Evolutionary conservation across 2,797 vertebrate genomes (phyloP).

Genomic region (Halcyon chelicuti): DNA sequence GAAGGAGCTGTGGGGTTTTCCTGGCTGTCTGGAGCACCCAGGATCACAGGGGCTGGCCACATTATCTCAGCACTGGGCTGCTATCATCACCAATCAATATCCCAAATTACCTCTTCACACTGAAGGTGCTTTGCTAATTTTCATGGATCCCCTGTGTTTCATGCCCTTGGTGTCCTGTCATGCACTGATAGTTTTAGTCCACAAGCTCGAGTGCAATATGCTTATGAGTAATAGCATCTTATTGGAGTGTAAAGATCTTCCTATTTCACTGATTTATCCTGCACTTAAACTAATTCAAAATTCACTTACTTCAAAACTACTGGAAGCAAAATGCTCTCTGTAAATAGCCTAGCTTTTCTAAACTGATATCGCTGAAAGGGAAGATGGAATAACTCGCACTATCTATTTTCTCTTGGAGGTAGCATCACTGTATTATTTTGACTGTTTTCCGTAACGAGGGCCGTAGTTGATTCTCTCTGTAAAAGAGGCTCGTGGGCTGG

Average conservation of each 20-base stretch:
- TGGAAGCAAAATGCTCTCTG: conserved; percentile 43
- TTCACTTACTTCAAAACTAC: conserved; percentile 72
- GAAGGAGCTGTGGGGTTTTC: neutral
- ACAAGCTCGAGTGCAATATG: conserved; percentile 68
- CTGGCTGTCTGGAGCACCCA: neutral
- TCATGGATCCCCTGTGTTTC: conserved; percentile 39
- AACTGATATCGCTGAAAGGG: conserved; percentile 36
- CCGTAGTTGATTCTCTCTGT: neutral
- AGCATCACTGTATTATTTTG: neutral
- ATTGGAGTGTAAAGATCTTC: conserved; percentile 80
- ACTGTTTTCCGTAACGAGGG: conserved; percentile 28
- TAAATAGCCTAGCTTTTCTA: conserved; percentile 66
- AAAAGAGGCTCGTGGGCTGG: neutral
- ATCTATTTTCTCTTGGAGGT: conserved; percentile 18
- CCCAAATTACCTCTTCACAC: neutral
- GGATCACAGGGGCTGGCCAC: neutral
- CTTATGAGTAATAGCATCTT: conserved; percentile 77
- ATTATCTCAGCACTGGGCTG: neutral
- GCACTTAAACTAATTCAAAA: conserved; percentile 79
- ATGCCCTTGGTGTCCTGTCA: conserved; percentile 72
- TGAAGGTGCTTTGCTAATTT: conserved; percentile 28
- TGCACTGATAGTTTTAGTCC: conserved; percentile 60
- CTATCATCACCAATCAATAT: neutral
- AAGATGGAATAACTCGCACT: conserved; percentile 41
- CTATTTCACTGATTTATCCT: conserved; percentile 76